Evolutionary conservation across 2,113 vertebrate genomes (phyloP).

Genomic region (Rhinogobius similis): DNA sequence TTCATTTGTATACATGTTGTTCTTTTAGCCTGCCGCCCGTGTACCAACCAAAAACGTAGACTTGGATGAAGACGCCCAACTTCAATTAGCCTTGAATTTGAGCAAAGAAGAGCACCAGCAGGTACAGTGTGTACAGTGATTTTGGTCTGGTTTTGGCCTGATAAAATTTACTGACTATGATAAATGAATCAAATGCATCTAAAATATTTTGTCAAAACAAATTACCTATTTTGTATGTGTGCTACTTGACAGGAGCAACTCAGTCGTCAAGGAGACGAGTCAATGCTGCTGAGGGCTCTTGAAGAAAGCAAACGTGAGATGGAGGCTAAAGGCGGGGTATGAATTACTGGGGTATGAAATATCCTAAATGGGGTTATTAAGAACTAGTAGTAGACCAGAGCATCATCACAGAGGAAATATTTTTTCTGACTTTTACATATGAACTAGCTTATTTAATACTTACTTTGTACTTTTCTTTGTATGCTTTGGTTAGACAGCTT

Average conservation of each 20-base stretch:
- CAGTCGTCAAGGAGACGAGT: slow-evolving; percentile 85
- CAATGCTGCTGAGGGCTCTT: slow-evolving; percentile 77
- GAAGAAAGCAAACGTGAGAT: slow-evolving; percentile 79
- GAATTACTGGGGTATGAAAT: slow-evolving; percentile 56
- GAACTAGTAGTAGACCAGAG: background rate
- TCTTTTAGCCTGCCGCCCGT: slow-evolving; percentile 47
- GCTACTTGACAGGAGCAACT: slow-evolving; percentile 83
- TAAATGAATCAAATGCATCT: slow-evolving; percentile 43
- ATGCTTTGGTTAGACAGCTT: slow-evolving; percentile 81
- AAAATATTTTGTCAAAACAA: slow-evolving; percentile 39
- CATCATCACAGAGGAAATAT: background rate
- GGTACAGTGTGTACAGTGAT: slow-evolving; percentile 60
- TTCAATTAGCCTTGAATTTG: slow-evolving; percentile 76
- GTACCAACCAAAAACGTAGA: slow-evolving; percentile 32
- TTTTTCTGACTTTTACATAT: background rate
- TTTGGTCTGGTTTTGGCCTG: no score
- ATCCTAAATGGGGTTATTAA: slow-evolving; percentile 25
- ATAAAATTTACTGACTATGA: background rate
- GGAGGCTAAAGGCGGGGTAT: slow-evolving; percentile 80
- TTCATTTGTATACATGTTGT: background rate
- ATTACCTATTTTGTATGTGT: slow-evolving; percentile 4
- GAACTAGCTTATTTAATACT: background rate
- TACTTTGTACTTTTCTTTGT: background rate
- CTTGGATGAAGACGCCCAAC: slow-evolving; percentile 77
- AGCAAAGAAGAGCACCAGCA: slow-evolving; percentile 80